These are phyloP conservation scores for Ichneumon xanthorius DNA, from an alignment of 2,888 invertebrate species.

Conservation along the genomic window DNA sequence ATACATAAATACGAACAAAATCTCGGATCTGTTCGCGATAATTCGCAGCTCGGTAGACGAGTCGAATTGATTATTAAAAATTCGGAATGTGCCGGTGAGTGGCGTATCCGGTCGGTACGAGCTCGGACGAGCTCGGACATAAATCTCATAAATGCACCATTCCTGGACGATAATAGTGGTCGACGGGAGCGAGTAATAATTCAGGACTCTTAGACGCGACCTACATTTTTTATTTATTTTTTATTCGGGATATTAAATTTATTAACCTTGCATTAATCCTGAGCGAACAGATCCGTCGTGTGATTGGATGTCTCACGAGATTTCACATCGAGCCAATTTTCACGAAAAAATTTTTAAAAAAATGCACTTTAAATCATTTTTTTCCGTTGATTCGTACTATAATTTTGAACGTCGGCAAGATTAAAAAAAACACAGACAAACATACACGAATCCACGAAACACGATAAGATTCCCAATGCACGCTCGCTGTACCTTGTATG, in stretches of 20 bases:
- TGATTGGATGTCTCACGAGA: background rate
- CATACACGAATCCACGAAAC: conserved; percentile 64
- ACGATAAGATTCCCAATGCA: conserved; percentile 79
- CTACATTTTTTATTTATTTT: background rate
- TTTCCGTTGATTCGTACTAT: conserved; percentile 1
- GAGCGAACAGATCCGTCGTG: conserved; percentile 38
- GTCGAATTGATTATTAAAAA: background rate
- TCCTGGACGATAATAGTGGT: no score
- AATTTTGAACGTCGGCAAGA: background rate
- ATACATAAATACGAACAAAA: conserved; percentile 15
- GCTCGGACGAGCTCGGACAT: no score
- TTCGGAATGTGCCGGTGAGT: background rate
- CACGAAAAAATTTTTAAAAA: background rate
- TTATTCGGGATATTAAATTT: background rate
- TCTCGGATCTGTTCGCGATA: conserved; percentile 46
- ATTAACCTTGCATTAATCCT: background rate
- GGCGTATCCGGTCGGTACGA: no score
- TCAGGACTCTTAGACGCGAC: no score
- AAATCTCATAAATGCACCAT: no score
- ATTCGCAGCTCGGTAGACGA: background rate
- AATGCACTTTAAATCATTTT: background rate
- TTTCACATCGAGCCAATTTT: background rate
- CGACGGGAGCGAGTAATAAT: no score
- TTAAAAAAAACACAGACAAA: background rate
- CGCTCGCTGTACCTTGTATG: conserved; percentile 83